Base-by-base conservation (phyloP, 2,888 invertebrate genomes). In the Hymenopus coronatus region DNA sequence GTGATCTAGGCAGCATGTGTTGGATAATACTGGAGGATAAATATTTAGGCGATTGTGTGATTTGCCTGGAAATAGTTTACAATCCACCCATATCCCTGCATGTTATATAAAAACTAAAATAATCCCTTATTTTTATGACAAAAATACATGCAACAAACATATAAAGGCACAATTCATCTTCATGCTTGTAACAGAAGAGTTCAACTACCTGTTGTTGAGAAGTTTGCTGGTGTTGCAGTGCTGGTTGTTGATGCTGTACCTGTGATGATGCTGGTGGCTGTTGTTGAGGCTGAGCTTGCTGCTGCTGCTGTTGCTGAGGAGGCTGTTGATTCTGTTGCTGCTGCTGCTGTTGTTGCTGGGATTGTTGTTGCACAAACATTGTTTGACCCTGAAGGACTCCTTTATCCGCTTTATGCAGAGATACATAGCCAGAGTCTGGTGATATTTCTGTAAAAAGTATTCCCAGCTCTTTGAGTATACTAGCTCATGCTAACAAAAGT, bases 261-360 rank as follows among this genome's bases (percentile, higher is more conserved):
- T 28, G 30, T 15, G 25, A 7, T 25, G 14, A 89, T 94, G 28
- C 1, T 28, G 3, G 83, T n/a, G 95, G 95, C 90, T 95, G 94
- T 27, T 94, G 94, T 89, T 95, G 95, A 27, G 94, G 92, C 88
- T 94, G 94, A 83, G 93, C 91, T 91, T 94, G 94, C 91, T 94
- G 94, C 89, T 94, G 95, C 0, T 94, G 93, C 88, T 94, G 92
- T 27, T 92, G 92, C 91, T 87, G 82, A n/a, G n/a, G n/a, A n/a
- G n/a, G n/a, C 14, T 25, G 28, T 8, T 15, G n/a, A n/a, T n/a
- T n/a, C n/a, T n/a, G 33, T 12, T 25, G 46, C 81, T 15, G 83
- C 25, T 91, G 91, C 27, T 92, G 91, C 28, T 92, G 91, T 4
- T 91, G 92, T 91, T 88, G 93, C 92, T 90, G 90, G 86, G 89